Conservation (phyloP, 2,888 invertebrate species). For the Ophion ventricosus region DNA sequence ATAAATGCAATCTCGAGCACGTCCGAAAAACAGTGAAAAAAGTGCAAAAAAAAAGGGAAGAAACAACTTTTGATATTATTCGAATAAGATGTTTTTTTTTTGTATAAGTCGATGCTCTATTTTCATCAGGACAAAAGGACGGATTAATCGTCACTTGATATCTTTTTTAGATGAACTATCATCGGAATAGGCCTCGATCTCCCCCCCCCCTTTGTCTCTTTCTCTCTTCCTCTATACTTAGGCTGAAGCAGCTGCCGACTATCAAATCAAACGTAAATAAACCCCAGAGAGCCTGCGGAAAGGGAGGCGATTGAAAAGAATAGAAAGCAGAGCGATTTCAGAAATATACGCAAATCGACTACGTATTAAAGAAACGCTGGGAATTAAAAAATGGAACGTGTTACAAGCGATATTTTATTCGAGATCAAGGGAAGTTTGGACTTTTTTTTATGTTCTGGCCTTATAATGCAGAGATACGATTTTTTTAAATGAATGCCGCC, state of each 20-base stretch:
- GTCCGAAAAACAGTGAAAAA: not conserved
- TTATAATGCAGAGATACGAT: no score
- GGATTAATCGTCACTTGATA: constrained; percentile 75
- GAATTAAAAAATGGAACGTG: not conserved
- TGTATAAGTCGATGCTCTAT: constrained; percentile 56
- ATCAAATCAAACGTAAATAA: constrained; percentile 80
- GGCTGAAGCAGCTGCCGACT: constrained; percentile 74
- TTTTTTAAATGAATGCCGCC: no score
- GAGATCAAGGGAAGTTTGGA: not conserved
- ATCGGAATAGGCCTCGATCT: constrained; percentile 44
- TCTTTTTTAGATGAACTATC: constrained; percentile 67
- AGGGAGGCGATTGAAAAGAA: not conserved
- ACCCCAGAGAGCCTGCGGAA: constrained; percentile 66
- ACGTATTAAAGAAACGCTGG: not conserved
- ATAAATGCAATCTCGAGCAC: not conserved
- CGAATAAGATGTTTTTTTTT: not conserved
- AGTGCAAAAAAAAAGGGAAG: not conserved
- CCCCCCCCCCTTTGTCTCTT: constrained; percentile 16
- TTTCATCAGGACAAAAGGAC: constrained; percentile 65
- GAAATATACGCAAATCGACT: not conserved
- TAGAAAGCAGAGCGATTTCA: not conserved
- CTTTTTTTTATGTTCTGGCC: no score
- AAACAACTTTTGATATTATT: not conserved
- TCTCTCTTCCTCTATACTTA: constrained; percentile 73
- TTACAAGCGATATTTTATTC: not conserved